A percentile compares a stretch with the other conserved stretches of the same genome.
phyloP scores from a whole-genome alignment of 2,113 vertebrate genomes.

The Oncorhynchus masou region DNA sequence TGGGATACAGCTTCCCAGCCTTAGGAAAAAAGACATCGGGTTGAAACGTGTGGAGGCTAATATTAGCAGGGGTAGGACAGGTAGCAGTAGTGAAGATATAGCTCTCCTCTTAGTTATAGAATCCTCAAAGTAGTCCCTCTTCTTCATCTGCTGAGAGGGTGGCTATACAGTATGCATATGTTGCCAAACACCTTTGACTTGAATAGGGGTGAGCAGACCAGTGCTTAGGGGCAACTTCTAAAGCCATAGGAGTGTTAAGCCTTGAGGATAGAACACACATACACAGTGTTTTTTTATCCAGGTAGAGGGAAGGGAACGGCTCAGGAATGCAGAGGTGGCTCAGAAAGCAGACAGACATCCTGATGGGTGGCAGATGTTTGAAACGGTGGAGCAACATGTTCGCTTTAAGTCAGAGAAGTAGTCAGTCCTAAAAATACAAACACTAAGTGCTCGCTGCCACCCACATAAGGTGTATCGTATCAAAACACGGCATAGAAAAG shows the following conservation, averaged over 20 bases:
- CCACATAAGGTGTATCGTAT: slow-evolving; percentile 41
- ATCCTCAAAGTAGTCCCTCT: slow-evolving; percentile 15
- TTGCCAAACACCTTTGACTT: slow-evolving; percentile 12
- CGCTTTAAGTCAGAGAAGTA: slow-evolving; percentile 52
- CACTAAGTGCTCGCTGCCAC: slow-evolving; percentile 30
- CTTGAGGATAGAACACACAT: background rate
- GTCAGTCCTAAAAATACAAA: slow-evolving; percentile 52
- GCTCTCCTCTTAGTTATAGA: slow-evolving; percentile 14
- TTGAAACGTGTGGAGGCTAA: too few relatives aligned
- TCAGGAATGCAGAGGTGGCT: slow-evolving; percentile 75
- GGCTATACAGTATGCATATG: slow-evolving; percentile 18
- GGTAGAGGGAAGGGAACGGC: slow-evolving; percentile 70
- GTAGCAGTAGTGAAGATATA: background rate
- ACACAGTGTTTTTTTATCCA: slow-evolving; percentile 49
- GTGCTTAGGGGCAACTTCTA: slow-evolving; percentile 50
- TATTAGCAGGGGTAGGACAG: too few relatives aligned
- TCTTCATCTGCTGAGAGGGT: slow-evolving; percentile 29
- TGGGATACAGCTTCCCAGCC: background rate
- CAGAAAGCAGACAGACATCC: slow-evolving; percentile 67
- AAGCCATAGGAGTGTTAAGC: background rate
- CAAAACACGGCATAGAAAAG: slow-evolving; percentile 36
- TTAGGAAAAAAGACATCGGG: too few relatives aligned
- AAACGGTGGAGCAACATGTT: slow-evolving; percentile 65
- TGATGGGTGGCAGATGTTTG: slow-evolving; percentile 76
- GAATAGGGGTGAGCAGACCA: slow-evolving; percentile 36